Conservation (phyloP, 2,888 invertebrate species). For the Pasiphila rectangulata region DNA sequence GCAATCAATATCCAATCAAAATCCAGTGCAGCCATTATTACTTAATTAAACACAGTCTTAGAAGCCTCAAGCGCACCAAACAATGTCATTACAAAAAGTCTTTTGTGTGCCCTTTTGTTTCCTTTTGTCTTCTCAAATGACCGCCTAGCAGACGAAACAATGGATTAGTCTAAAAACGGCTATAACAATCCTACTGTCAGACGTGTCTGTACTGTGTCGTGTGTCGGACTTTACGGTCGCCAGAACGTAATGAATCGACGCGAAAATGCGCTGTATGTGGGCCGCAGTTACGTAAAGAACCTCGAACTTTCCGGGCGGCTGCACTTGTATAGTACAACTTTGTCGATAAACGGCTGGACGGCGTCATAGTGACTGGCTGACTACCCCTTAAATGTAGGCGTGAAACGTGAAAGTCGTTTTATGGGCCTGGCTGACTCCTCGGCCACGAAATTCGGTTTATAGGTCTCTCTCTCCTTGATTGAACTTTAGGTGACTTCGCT, state of each 20-base stretch:
- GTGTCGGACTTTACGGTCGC: conserved; percentile 42
- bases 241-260: conserved; percentile 52
- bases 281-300: conserved; percentile 59
- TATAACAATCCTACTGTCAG: conserved; percentile 1
- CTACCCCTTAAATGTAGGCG: conserved; percentile 17
- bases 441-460: conserved; percentile 19
- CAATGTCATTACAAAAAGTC: too few species aligned
- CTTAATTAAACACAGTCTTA: too few species aligned
- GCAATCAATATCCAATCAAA: too few species aligned
- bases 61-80: too few species aligned
- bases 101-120: not conserved
- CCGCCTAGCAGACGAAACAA: not conserved
- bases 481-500: conserved; percentile 6
- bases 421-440: conserved; percentile 26
- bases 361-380: conserved; percentile 54
- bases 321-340: conserved; percentile 69
- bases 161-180: not conserved
- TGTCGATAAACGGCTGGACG: conserved; percentile 54
- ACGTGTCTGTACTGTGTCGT: conserved; percentile 11
- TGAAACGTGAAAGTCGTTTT: conserved; percentile 18
- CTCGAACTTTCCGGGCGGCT: conserved; percentile 63
- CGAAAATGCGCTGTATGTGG: conserved; percentile 59
- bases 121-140: too few species aligned
- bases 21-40: too few species aligned
- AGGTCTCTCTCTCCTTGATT: conserved; percentile 7